These are phyloP conservation scores for Campaea margaritaria DNA, from an alignment of 2,888 invertebrate genomes.

Conservation along the genomic window DNA sequence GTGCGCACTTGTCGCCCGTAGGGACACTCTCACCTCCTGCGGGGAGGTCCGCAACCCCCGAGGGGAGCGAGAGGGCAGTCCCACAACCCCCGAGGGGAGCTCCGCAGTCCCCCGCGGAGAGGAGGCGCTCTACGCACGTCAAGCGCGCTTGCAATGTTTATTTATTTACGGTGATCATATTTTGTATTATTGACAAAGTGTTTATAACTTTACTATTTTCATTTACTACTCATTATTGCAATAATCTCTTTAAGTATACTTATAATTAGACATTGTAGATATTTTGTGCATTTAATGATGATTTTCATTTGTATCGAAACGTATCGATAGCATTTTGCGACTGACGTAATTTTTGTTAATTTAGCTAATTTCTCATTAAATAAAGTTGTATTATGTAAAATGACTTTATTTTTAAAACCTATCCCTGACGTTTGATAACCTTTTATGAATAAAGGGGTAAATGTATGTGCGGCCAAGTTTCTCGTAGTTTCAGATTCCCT, in stretches of 20 bases:
- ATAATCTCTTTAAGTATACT: conserved; percentile 51
- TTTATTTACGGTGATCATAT: conserved; percentile 44
- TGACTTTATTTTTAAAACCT: neutral
- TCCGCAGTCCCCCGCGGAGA: neutral
- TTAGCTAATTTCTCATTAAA: conserved; percentile 51
- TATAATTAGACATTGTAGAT: conserved; percentile 48
- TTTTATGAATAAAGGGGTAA: too few relatives aligned
- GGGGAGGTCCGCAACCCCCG: too few relatives aligned
- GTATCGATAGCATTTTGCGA: conserved; percentile 53
- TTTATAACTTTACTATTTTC: conserved; percentile 37
- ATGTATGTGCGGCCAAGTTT: too few relatives aligned
- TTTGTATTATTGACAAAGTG: conserved; percentile 27
- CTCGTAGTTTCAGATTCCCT: too few relatives aligned
- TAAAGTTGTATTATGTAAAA: conserved; percentile 24
- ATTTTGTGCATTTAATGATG: conserved; percentile 59
- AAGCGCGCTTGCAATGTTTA: conserved; percentile 38
- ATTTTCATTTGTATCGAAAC: conserved; percentile 52
- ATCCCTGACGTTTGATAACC: too few relatives aligned
- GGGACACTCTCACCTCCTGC: too few relatives aligned
- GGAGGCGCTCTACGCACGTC: neutral
- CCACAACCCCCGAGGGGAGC: too few relatives aligned
- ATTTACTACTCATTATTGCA: conserved; percentile 45
- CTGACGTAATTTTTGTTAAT: conserved; percentile 57
- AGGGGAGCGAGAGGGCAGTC: too few relatives aligned
- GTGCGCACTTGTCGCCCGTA: neutral